A percentile compares a stretch with the other conserved stretches of the same genome.
Evolutionary conservation across 2,888 invertebrate genomes (phyloP).

Genomic region (Eristalis pertinax): DNA sequence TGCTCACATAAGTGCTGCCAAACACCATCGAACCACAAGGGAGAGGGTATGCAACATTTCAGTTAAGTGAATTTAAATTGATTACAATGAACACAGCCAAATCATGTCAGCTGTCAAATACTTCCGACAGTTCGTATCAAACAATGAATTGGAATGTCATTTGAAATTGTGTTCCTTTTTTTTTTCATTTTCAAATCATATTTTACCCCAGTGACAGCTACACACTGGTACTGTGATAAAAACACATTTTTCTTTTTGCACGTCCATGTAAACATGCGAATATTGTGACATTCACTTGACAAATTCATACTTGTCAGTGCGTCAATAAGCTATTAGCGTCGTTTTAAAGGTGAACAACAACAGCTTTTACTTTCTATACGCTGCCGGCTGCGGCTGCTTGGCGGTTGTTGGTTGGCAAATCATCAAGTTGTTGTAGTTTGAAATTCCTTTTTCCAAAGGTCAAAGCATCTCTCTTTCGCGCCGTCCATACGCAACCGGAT

Average conservation of each 20-base stretch:
- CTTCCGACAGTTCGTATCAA: conserved; percentile 18
- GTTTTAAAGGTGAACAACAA: conserved; percentile 59
- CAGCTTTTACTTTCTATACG: conserved; percentile 40
- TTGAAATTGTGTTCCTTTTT: neutral
- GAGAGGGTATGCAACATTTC: neutral
- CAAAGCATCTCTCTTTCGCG: neutral
- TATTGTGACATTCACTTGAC: conserved; percentile 31
- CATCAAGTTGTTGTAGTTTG: neutral
- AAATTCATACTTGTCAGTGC: neutral
- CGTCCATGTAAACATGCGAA: neutral
- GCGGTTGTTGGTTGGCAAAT: neutral
- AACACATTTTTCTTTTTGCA: neutral
- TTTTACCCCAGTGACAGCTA: conserved; percentile 13
- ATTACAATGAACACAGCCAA: neutral
- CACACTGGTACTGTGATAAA: neutral
- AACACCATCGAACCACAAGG: neutral
- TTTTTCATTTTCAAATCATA: conserved; percentile 22
- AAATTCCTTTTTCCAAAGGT: conserved; percentile 28
- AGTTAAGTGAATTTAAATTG: conserved; percentile 39
- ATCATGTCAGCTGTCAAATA: conserved; percentile 27
- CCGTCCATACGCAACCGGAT: neutral
- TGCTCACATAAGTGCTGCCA: conserved; percentile 18
- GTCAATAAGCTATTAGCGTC: conserved; percentile 13
- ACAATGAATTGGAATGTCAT: neutral
- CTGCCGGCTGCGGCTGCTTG: too few species aligned